Percentiles rank a stretch among this genome's conserved stretches.
Evolutionary conservation across 2,113 vertebrate genomes (phyloP).

Genomic region (Menura novaehollandiae): DNA sequence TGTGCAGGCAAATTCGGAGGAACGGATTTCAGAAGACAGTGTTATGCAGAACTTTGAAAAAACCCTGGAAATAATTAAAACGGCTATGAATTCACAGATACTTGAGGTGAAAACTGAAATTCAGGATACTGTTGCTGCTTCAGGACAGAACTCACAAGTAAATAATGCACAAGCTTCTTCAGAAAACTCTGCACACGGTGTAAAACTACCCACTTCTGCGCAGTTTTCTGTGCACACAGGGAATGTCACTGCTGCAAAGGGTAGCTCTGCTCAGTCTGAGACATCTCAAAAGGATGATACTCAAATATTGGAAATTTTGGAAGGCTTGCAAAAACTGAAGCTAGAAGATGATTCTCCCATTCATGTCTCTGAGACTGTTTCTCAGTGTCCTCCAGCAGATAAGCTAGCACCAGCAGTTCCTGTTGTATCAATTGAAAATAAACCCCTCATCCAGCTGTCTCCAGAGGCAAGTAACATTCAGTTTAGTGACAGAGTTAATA

Average conservation of each 20-base stretch:
- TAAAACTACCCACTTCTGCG: conserved; percentile 17
- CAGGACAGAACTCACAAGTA: conserved; percentile 63
- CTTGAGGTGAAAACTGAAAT: conserved; percentile 73
- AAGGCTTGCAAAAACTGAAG: conserved; percentile 83
- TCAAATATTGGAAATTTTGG: conserved; percentile 82
- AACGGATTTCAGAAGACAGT: conserved; percentile 67
- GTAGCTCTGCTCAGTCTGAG: conserved; percentile 64
- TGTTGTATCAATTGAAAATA: conserved; percentile 36
- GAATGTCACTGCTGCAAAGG: neutral
- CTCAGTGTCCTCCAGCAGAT: conserved; percentile 54
- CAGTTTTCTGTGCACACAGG: conserved; percentile 27
- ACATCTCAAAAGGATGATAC: conserved; percentile 67
- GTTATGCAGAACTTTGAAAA: conserved; percentile 78
- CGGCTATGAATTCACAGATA: conserved; percentile 74
- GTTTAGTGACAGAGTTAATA: conserved; percentile 71
- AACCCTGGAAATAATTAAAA: conserved; percentile 79
- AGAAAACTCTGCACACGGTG: conserved; percentile 23
- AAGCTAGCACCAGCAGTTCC: conserved; percentile 48
- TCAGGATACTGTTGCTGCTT: conserved; percentile 43
- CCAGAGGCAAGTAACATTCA: conserved; percentile 67
- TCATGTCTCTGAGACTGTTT: conserved; percentile 17
- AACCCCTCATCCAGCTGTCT: conserved; percentile 56
- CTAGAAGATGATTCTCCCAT: conserved; percentile 72
- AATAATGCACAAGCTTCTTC: conserved; percentile 45
- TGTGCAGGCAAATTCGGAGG: conserved; percentile 31